Conservation (phyloP, 2,113 vertebrate species). For the Verasper variegatus region DNA sequence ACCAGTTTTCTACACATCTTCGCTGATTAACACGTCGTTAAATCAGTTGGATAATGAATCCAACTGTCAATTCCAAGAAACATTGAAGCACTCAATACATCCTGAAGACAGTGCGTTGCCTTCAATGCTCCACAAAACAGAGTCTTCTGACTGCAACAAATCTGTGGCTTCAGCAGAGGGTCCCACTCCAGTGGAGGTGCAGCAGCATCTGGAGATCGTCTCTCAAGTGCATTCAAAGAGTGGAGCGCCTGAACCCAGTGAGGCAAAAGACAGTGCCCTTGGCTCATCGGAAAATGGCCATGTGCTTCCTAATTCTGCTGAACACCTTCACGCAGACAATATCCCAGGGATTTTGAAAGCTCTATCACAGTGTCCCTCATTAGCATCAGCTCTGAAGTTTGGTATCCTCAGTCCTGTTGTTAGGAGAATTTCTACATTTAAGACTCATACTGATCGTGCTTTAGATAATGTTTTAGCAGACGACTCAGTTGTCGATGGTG, state of each 20-base stretch:
- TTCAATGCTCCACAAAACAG: not conserved
- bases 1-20: not conserved
- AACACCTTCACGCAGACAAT: constrained; percentile 18
- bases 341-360: constrained; percentile 48
- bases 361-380: constrained; percentile 46
- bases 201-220: not conserved
- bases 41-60: constrained; percentile 4
- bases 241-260: not conserved
- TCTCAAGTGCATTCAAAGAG: not conserved
- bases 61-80: constrained; percentile 19
- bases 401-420: constrained; percentile 61
- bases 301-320: constrained; percentile 7
- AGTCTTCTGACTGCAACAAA: not conserved
- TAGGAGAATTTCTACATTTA: constrained; percentile 48
- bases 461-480: constrained; percentile 17
- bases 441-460: not conserved
- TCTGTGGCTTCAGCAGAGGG: not conserved
- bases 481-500: constrained; percentile 29
- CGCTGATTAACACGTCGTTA: not conserved
- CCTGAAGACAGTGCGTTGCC: constrained; percentile 3
- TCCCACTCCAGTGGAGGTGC: not conserved
- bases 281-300: constrained; percentile 40
- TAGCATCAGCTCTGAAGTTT: constrained; percentile 47
- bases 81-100: not conserved
- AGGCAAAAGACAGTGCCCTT: constrained; percentile 56